Evolutionary conservation across 30 jellyfish, hydroid and myxozoan genomes (phyloP), one percentile per base, ranked within the genome.

Genomic region (Cassiopea xamachana): DNA sequence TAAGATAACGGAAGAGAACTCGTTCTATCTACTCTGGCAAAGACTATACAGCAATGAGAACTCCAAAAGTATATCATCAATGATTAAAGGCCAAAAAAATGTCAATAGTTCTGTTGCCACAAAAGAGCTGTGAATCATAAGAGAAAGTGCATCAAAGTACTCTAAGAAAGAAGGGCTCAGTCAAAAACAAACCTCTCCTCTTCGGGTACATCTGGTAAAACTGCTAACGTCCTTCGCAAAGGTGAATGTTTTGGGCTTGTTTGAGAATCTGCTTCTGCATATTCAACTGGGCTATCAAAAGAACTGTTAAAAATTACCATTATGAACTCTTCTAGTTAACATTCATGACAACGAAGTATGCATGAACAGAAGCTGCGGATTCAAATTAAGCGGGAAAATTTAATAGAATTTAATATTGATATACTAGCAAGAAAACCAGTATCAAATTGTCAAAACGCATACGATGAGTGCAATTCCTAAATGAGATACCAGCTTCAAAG

Each of bases 161-260:
- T 51, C 64, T 9, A 9, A 4, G 64, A 2, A 51, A 51, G 4
- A 51, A 9, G 64, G 9, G 8, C 4, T 2, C 4, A 51, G 9
- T 9, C 4, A 51, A 51, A 51, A 4, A 51, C 64, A 9, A 51
- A 72, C 91, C 91, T 83, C 58, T 69, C 74, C 60, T 72, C 82
- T 67, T 83, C 91, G 19, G 84, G 62, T 43, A 83, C 17, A 27
- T 48, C 62, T 46, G 91, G 91, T 6, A 69, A 49, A 10, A 48
- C 59, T 15, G 91, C 27, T 43, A 73, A 27, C 2, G 90, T 81
- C 17, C 90, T 71, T 27, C 72, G 81, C 81, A 81, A 64, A 13
- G 75, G 82, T 47, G 77, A 13, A 13, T 83, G 84, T 1, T 18
- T 15, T 14, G 84, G 91, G 49, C 91, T 83, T 50, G 91, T 83